Evolutionary conservation across 2,113 vertebrate species (phyloP).

Genomic region (Atlantisia rogersi): DNA sequence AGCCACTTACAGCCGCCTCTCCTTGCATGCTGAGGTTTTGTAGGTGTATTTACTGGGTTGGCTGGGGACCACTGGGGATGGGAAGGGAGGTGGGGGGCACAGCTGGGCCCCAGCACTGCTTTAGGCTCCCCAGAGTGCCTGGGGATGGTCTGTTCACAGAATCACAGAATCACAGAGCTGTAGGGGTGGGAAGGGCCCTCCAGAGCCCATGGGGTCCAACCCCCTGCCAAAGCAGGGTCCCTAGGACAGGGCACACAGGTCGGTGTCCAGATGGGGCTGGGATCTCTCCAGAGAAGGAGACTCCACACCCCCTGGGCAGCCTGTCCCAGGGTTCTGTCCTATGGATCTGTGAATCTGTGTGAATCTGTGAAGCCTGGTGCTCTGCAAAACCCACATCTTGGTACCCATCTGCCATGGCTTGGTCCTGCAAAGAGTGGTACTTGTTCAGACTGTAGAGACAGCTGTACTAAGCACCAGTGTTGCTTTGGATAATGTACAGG

Average conservation of each 20-base stretch:
- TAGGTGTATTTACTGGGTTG: background rate
- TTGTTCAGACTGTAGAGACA: background rate
- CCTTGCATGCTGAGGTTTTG: background rate
- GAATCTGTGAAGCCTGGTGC: background rate
- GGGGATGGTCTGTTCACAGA: background rate
- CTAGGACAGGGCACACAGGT: too few relatives aligned
- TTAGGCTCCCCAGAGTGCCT: fast-evolving
- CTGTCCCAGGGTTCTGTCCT: too few relatives aligned
- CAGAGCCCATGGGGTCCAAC: too few relatives aligned
- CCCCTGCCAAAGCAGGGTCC: too few relatives aligned
- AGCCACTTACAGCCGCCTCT: background rate
- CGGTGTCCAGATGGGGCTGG: too few relatives aligned
- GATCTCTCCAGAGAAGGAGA: too few relatives aligned
- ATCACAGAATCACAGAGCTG: too few relatives aligned
- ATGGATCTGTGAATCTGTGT: too few relatives aligned
- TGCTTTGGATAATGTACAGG: background rate
- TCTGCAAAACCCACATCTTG: background rate
- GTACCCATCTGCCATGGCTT: background rate
- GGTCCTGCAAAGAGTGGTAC: background rate
- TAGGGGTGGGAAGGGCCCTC: too few relatives aligned
- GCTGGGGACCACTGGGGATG: background rate
- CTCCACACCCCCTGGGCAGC: too few relatives aligned
- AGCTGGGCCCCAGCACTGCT: background rate
- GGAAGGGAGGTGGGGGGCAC: background rate
- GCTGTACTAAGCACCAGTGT: background rate